Evolutionary conservation across 2,797 vertebrate genomes (phyloP), one percentile per base, ranked within the genome.

Genomic region (Enteromius afrohamiltoni): DNA sequence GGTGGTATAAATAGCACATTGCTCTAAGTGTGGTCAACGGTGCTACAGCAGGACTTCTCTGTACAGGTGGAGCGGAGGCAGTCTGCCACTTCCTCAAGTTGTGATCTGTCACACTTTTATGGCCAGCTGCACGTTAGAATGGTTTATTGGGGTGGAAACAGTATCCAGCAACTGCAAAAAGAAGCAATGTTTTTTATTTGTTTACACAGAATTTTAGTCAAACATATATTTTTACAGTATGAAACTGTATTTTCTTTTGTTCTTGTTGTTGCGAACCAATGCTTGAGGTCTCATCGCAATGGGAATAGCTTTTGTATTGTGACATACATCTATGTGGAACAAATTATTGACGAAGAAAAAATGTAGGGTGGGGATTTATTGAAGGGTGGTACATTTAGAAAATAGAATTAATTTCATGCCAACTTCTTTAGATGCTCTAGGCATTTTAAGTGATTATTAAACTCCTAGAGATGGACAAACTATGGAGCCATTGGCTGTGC

Each of bases 101-200:
- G 26, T 75, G 69, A 82, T 29, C 70, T 0, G 10, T 53, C 31
- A 65, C 45, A 75, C 80, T 29, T 82, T 75, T 64, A 49, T 73
- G 55, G 21, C 51, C 53, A 80, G 51, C 67, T 80, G 79, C 51
- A 49, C 79, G 34, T 60, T 71, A 7, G 60, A 60, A 14, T 60
- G 26, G 37, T 60, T 60, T 80, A 58, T 80, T 71, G 60, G n/a
- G 4, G 17, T 34, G 53, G 40, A 47, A 23, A 31, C 10, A 64
- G 16, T 14, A 40, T 23, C 31, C n/a, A 69, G 49, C 6, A 45
- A 17, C 37, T 11, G 29, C 7, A 21, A 79, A 51, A 79, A 23
- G 8, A 37, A n/a, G 9, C 42, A 37, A 23, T 9, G 1, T 5
- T 58, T 34, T 34, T 17, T 21, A 55, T 58, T 76, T 23, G 6